phyloP scores from a whole-genome alignment of 2,113 vertebrate species.

The Hyaena hyaena region DNA sequence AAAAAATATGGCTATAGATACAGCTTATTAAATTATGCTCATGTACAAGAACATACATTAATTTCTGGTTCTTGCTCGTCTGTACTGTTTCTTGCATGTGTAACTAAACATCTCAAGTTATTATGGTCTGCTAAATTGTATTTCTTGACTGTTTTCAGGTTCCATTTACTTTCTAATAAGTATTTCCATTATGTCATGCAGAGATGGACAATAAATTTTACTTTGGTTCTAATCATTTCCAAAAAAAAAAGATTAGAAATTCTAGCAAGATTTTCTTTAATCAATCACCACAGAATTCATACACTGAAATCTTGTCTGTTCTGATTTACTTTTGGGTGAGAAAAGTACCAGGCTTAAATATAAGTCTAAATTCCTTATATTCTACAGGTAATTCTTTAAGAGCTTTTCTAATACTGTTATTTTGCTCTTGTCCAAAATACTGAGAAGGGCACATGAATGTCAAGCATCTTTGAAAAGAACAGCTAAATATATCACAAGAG shows the following conservation, averaged over 20 bases:
- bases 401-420: not conserved
- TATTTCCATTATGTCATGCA: slow-evolving; percentile 55
- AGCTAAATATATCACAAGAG: not conserved
- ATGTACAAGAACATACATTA: not conserved
- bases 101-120: slow-evolving; percentile 42
- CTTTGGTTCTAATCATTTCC: slow-evolving; percentile 29
- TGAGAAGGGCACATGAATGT: not conserved
- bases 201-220: slow-evolving; percentile 38
- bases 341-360: not conserved
- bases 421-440: slow-evolving; percentile 18
- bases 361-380: not conserved
- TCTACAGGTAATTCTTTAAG: not conserved
- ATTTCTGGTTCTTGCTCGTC: slow-evolving; percentile 41
- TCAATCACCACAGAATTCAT: slow-evolving; percentile 7
- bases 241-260: not conserved
- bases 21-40: not conserved
- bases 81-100: not conserved
- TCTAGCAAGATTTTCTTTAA: slow-evolving; percentile 6
- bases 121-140: not conserved
- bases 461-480: not conserved
- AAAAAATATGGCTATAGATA: not conserved
- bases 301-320: not conserved
- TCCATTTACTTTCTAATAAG: slow-evolving; percentile 49
- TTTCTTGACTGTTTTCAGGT: slow-evolving; percentile 36
- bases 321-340: not conserved